These are phyloP conservation scores for Anguilla rostrata DNA, from an alignment of 2,113 vertebrate genomes.

Conservation along the genomic window DNA sequence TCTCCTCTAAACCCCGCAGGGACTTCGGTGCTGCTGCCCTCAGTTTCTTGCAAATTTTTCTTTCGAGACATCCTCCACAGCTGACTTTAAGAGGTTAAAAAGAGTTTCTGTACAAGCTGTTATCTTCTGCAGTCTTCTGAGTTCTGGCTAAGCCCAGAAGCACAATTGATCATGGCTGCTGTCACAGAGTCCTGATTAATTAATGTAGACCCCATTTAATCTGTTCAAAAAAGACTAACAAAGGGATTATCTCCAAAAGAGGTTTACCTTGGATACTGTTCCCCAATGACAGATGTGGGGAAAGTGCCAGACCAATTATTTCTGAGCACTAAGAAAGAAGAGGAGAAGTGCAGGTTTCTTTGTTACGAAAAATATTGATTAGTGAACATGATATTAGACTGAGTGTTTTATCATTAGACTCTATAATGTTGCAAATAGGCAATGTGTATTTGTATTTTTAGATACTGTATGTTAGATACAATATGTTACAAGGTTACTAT, in stretches of 20 bases:
- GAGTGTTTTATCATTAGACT: neutral
- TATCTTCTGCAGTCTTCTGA: neutral
- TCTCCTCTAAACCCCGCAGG: too few relatives aligned
- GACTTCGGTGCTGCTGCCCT: neutral
- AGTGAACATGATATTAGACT: neutral
- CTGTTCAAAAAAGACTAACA: conserved; percentile 4
- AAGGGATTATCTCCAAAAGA: conserved; percentile 11
- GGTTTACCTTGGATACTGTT: conserved; percentile 2
- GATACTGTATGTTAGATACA: too few relatives aligned
- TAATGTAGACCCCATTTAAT: conserved; percentile 1
- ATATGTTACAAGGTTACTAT: too few relatives aligned
- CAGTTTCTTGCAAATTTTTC: neutral
- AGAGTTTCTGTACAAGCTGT: neutral
- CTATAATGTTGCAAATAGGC: neutral
- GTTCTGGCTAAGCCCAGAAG: neutral
- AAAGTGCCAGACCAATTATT: conserved; percentile 10
- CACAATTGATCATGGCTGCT: conserved; percentile 6
- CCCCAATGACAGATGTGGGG: neutral
- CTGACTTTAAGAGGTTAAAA: conserved; percentile 1
- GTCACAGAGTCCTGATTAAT: conserved; percentile 4
- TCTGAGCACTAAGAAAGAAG: neutral
- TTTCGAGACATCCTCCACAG: neutral
- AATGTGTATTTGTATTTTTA: too few relatives aligned
- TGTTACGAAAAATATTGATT: neutral
- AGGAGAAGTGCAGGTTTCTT: neutral